Base-by-base conservation (phyloP, 2,797 vertebrate genomes). In the Gouania willdenowi region DNA sequence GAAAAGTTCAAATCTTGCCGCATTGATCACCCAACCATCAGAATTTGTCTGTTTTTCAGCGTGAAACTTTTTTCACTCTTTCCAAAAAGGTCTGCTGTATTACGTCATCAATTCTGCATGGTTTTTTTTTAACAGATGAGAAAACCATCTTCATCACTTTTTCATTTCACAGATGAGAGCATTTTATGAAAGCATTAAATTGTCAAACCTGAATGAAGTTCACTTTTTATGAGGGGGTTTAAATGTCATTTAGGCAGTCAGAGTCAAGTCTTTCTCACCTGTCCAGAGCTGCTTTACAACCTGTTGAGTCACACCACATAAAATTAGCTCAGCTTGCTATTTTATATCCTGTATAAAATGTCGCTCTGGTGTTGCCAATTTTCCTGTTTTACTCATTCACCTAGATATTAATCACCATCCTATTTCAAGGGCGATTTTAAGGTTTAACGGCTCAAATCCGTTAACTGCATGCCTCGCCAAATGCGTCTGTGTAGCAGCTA, bases 401-500 rank as follows among this genome's bases (percentile, higher is more conserved):
- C 31, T 14, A 60, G 16, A 22, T 17, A 41, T 39, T 53, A 67
- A 70, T 53, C 43, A 26, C 50, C 66, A 32, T 8, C 41, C 67
- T 68, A n/a, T n/a, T 72, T 71, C 54, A 77, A 59, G 48, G 56
- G 58, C n/a, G n/a, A n/a, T n/a, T n/a, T n/a, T n/a, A n/a, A n/a
- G n/a, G n/a, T n/a, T n/a, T n/a, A n/a, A 68, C 19, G 50, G 61
- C 61, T 75, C 72, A 66, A 54, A 63, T 66, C 24, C 4, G 21
- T 6, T 14, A 57, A 61, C n/a, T n/a, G 35, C 39, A 45, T 34
- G 50, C 64, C 60, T 60, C 42, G 58, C 61, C 67, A 23, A 32
- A 53, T 56, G 45, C 68, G 81, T 70, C 66, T 68, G 50, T 62
- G 69, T 70, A 70, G 77, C 75, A 36, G 63, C 63, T 81, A 79